A percentile compares a stretch with the other conserved stretches of the same genome.
Conservation (phyloP, 1,140 invertebrate species). For the Fragariocoptes setiger region DNA sequence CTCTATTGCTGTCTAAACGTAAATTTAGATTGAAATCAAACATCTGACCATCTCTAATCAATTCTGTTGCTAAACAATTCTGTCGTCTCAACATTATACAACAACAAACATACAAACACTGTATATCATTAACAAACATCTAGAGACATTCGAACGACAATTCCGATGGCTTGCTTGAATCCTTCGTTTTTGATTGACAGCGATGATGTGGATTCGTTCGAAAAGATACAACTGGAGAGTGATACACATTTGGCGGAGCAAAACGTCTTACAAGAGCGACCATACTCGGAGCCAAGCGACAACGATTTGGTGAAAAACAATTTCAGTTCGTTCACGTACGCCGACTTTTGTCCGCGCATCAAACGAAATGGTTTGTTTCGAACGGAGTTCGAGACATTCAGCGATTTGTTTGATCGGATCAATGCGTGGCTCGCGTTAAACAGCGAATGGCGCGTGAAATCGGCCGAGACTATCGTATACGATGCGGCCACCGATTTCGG, state of each 20-base stretch:
- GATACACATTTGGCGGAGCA: not conserved
- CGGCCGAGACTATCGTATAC: not conserved
- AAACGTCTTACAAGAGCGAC: not conserved
- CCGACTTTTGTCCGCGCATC: not conserved
- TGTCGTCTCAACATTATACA: too few species aligned
- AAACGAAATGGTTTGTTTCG: not conserved
- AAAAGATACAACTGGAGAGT: not conserved
- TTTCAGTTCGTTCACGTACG: not conserved
- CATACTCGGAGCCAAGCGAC: not conserved
- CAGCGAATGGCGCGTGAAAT: not conserved
- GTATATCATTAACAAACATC: too few species aligned
- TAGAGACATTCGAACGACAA: too few species aligned
- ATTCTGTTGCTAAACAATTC: too few species aligned
- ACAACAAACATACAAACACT: too few species aligned
- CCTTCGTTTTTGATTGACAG: not conserved
- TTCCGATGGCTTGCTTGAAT: not conserved
- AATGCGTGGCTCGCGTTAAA: conserved; percentile 1
- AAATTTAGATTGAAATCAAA: too few species aligned
- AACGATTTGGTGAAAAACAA: not conserved
- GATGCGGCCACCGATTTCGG: not conserved
- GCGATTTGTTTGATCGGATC: conserved; percentile 1
- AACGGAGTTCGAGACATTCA: not conserved
- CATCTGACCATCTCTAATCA: too few species aligned
- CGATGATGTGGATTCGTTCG: not conserved
- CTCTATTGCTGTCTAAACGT: too few species aligned